Evolutionary conservation across 2,888 invertebrate species (phyloP).

Genomic region (Thymelicus lineola): DNA sequence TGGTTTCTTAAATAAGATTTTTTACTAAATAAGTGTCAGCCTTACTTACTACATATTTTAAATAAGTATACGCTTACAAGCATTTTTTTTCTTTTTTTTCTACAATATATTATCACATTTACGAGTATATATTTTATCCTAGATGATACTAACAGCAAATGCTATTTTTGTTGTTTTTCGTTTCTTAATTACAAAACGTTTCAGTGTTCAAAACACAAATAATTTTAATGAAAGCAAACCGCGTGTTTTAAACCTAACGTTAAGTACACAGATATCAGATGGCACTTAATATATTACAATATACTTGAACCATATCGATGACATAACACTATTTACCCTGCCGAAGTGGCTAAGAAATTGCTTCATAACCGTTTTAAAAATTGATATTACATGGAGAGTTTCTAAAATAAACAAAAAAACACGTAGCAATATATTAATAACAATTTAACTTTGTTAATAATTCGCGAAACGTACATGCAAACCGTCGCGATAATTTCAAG

Average conservation of each 20-base stretch:
- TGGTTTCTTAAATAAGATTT: neutral
- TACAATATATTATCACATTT: conserved; percentile 78
- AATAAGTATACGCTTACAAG: conserved; percentile 69
- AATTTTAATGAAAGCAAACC: conserved; percentile 52
- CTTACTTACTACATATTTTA: conserved; percentile 62
- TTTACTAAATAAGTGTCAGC: conserved; percentile 49
- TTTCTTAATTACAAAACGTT: conserved; percentile 58
- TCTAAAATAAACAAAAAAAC: neutral
- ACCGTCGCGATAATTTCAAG: conserved; percentile 1
- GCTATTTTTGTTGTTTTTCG: conserved; percentile 57
- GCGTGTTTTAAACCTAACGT: conserved; percentile 50
- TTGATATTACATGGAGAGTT: neutral
- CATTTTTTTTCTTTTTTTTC: conserved; percentile 70
- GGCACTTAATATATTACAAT: conserved; percentile 31
- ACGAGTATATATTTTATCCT: conserved; percentile 75
- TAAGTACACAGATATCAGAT: conserved; percentile 54
- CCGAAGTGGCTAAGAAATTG: conserved; percentile 41
- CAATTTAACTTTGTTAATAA: neutral
- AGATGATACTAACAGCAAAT: conserved; percentile 64
- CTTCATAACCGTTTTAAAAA: conserved; percentile 31
- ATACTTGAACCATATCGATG: conserved; percentile 30
- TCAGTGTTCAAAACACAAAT: conserved; percentile 50
- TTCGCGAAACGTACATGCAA: neutral
- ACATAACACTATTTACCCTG: conserved; percentile 42
- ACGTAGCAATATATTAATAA: neutral